These are phyloP conservation scores for Pelochelys cantorii DNA, from an alignment of 2,797 vertebrate species.

Conservation along the genomic window DNA sequence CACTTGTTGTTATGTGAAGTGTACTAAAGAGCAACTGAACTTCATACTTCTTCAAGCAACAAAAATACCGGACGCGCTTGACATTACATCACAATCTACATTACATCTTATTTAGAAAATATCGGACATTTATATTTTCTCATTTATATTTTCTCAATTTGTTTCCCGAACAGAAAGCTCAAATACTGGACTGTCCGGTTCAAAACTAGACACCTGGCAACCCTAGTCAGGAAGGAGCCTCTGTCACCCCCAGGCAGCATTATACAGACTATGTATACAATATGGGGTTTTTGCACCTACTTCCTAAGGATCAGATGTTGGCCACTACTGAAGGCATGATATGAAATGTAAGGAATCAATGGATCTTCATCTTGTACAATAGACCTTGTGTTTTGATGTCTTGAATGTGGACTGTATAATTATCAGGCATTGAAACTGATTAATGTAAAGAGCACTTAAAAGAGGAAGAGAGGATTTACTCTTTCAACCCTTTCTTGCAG, in stretches of 20 bases:
- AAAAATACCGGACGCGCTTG: too few relatives aligned
- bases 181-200: too few relatives aligned
- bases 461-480: accelerated
- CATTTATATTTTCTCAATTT: neutral
- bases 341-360: accelerated
- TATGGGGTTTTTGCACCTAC: neutral
- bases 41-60: neutral
- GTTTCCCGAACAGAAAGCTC: neutral
- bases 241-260: neutral
- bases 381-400: accelerated
- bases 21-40: neutral
- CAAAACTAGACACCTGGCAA: too few relatives aligned
- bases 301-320: neutral
- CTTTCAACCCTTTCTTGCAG: accelerated
- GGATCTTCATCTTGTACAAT: accelerated
- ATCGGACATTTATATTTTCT: too few relatives aligned
- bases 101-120: too few relatives aligned
- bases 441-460: neutral
- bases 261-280: neutral
- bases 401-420: accelerated
- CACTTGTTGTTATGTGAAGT: neutral
- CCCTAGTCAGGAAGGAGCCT: neutral
- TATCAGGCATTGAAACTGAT: accelerated
- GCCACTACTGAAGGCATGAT: accelerated
- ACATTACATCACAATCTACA: too few relatives aligned